Percentiles rank a stretch among this genome's conserved stretches.
These are phyloP conservation scores for Zosterops japonicus DNA, from an alignment of 2,113 vertebrate species.

Conservation along the genomic window DNA sequence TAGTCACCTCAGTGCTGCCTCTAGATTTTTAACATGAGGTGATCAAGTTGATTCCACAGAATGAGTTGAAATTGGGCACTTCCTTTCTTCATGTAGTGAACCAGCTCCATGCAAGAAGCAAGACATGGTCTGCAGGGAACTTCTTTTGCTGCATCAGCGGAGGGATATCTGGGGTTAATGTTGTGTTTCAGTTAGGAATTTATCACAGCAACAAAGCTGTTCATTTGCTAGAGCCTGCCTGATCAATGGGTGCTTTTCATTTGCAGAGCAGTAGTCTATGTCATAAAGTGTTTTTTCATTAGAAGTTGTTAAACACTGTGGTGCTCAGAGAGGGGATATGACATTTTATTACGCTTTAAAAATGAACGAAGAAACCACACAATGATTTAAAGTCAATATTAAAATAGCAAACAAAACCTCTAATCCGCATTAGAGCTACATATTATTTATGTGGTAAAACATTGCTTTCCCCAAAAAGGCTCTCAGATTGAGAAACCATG, in stretches of 20 bases:
- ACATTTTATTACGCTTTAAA: background rate
- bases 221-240: background rate
- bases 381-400: background rate
- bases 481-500: background rate
- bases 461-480: background rate
- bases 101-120: background rate
- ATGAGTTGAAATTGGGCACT: background rate
- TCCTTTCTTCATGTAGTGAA: background rate
- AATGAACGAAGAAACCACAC: background rate
- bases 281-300: background rate
- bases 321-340: background rate
- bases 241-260: background rate
- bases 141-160: background rate
- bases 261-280: background rate
- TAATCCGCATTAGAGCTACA: accelerated
- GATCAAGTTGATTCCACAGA: background rate
- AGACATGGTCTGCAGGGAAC: background rate
- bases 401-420: background rate
- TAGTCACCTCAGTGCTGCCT: background rate
- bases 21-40: background rate
- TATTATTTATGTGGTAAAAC: background rate
- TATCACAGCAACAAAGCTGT: background rate
- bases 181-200: background rate
- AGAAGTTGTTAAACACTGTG: background rate
- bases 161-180: background rate